phyloP scores from a whole-genome alignment of 2,113 vertebrate genomes.

The Dasyurus viverrinus region DNA sequence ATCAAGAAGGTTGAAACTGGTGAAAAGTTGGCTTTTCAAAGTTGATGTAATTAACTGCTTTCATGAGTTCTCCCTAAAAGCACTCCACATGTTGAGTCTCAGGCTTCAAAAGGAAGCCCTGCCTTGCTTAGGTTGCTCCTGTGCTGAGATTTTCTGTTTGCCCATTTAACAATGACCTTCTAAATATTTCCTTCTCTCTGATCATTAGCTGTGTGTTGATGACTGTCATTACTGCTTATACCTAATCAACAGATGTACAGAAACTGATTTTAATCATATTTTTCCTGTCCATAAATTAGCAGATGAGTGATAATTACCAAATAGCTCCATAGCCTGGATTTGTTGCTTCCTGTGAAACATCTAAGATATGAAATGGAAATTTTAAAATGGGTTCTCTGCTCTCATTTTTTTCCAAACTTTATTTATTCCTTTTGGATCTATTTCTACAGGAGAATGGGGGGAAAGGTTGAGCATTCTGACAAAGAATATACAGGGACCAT shows the following conservation, averaged over 20 bases:
- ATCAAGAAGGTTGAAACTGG: constrained; percentile 49
- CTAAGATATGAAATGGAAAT: constrained; percentile 46
- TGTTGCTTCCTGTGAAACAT: constrained; percentile 49
- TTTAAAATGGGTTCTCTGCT: constrained; percentile 30
- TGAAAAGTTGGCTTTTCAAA: constrained; percentile 59
- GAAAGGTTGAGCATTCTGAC: neutral
- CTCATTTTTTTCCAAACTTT: constrained; percentile 29
- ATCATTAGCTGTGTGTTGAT: constrained; percentile 55
- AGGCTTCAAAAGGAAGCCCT: neutral
- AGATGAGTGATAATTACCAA: constrained; percentile 69
- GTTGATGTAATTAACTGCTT: constrained; percentile 66
- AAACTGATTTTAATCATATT: constrained; percentile 71
- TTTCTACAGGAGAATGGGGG: neutral
- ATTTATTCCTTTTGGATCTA: neutral
- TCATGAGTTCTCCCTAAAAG: constrained; percentile 53
- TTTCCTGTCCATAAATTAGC: constrained; percentile 70
- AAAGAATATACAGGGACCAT: neutral
- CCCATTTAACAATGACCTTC: constrained; percentile 59
- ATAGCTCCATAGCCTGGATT: constrained; percentile 47
- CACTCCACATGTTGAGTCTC: neutral
- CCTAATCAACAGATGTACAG: constrained; percentile 61
- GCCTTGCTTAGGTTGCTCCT: neutral
- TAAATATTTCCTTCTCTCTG: constrained; percentile 48
- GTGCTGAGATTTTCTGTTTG: constrained; percentile 45
- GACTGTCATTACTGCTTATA: constrained; percentile 45